Evolutionary conservation across 2,888 invertebrate species (phyloP), one percentile per base, ranked within the genome.

Genomic region (Lypha dubia): DNA sequence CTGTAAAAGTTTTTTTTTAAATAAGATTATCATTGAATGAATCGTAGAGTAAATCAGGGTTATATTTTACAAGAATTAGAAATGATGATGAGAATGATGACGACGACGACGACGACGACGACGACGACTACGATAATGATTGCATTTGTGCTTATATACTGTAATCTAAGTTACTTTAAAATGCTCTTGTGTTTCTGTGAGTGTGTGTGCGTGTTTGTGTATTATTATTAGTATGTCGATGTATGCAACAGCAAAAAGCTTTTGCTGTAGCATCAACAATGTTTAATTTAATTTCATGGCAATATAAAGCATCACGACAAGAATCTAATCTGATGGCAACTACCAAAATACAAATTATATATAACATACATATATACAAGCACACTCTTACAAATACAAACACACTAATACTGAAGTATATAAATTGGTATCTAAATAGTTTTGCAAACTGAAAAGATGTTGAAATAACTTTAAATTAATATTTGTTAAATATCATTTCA

Each of bases 281-380:
- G 68, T 84, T 84, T 77, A 84, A 81, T 84, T 84, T 84, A 84
- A 84, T 84, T 84, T 84, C 80, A 84, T 84, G 71, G 76, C 84
- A 80, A 77, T 84, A 71, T 62, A 80, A 76, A 80, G 71, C 73
- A 84, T 76, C 84, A 76, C 73, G 84, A 80, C 76, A 80, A 73
- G 81, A 81, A 77, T 84, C 84, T 84, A 81, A 84, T 81, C 81
- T 77, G 79, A 84, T 84, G 62, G 84, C 84, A 84, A 77, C 73
- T 81, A 81, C 84, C 84, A 65, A 84, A 81, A 77, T 65, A 79
- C 70, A 84, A 84, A 84, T 84, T 84, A 70, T 80, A 77, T 84
- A 77, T 74, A 84, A 77, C 81, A 84, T 81, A 75, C 46, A 63
- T 6, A 17, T 20, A 53, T 56, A 28, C 13, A 58, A 9, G 9